phyloP scores from a whole-genome alignment of 2,113 vertebrate genomes.

The Ploceus nigricollis region DNA sequence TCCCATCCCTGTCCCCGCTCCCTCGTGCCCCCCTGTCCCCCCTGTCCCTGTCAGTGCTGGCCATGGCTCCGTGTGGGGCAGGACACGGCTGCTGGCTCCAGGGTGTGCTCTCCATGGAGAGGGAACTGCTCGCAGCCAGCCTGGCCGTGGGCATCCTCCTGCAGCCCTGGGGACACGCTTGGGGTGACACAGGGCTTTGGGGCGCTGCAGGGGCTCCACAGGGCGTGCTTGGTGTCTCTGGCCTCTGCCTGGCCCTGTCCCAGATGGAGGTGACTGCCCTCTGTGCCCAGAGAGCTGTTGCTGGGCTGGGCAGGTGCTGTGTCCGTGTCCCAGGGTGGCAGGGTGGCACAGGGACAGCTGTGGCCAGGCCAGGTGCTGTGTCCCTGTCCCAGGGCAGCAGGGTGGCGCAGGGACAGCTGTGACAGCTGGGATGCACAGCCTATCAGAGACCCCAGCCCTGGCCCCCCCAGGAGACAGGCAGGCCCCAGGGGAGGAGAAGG shows the following conservation, averaged over 20 bases:
- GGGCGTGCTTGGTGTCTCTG: neutral
- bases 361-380: neutral
- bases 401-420: neutral
- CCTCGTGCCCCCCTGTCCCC: neutral
- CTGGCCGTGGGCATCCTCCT: fast-evolving
- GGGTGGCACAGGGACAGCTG: no score
- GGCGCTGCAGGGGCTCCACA: neutral
- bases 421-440: neutral
- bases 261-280: fast-evolving
- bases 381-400: neutral
- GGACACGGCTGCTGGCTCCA: neutral
- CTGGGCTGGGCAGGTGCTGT: neutral
- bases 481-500: neutral
- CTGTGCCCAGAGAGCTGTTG: fast-evolving
- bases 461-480: neutral
- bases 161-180: neutral
- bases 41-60: neutral
- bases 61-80: neutral
- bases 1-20: fast-evolving
- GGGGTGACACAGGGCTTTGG: neutral
- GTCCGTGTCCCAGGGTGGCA: no score
- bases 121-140: fast-evolving
- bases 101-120: neutral
- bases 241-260: neutral
- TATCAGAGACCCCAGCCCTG: neutral